Base-by-base conservation (phyloP, 2,888 invertebrate species). In the Troilus luridus region DNA sequence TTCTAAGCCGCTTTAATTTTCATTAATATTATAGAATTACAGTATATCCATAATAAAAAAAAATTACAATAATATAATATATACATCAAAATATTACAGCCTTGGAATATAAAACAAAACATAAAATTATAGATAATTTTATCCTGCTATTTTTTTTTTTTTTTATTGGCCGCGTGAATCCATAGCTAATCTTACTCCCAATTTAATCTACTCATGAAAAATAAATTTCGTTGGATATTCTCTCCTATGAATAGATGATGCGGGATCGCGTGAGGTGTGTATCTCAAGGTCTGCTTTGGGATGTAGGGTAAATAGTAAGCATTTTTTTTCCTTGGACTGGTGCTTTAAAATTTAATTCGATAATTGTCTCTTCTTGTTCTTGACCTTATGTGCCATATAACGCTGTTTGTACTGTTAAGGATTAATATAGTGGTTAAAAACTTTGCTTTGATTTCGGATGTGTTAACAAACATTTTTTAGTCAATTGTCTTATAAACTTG, bases 171-270 rank as follows among this genome's bases (percentile, higher is more conserved):
- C 8, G 17, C 6, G 41, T 17, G 17, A 24, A 77, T 77, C 7
- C 19, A 24, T 56, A 72, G 77, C 41, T 77, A 17, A 41, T 89
- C 19, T 27, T 81, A 89, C 90, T 91, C 88, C 72, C 19, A 17
- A 58, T 58, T 88, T 60, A 88, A 60, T 56, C 58, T 56, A 58
- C 59, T 88, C 27, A 88, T 88, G 9, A 17, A 77, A 41, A 77
- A 77, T 77, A 41, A 27, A 77, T 77, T 77, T 77, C 7, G 27
- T 77, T 77, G 27, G 88, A 56, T 58, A 88, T 58, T 88, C 56
- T 56, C 11, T 88, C 41, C 88, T 88, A 27, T 88, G 14, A 60
- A 27, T 88, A 59, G 54, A 54, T 10, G 10, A 10, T 58, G 88
- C 24, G 21, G 24, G 17, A n/a, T 88, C 56, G 59, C 59, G 88